Percentiles rank a stretch among this genome's conserved stretches.
These are phyloP conservation scores for Siphamia tubifer DNA, from an alignment of 2,113 vertebrate genomes.

Conservation along the genomic window DNA sequence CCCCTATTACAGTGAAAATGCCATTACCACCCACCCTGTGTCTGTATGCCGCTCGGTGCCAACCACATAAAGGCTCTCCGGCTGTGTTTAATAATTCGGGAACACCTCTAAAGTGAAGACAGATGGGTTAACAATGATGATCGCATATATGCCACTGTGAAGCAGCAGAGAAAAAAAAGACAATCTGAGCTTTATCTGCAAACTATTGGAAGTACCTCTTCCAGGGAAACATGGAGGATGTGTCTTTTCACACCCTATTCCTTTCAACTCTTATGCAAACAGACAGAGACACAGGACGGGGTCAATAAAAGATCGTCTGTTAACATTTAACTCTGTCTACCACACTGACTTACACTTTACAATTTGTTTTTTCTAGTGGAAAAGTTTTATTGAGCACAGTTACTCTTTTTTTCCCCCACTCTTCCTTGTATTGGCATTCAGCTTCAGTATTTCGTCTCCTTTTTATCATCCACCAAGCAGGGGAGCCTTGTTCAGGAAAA, in stretches of 20 bases:
- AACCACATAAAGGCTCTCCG: constrained; percentile 47
- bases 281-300: background rate
- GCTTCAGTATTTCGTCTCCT: background rate
- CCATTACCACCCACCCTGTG: constrained; percentile 42
- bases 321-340: constrained; percentile 32
- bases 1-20: constrained; percentile 48
- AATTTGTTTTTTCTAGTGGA: background rate
- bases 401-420: background rate
- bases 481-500: constrained; percentile 45
- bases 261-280: background rate
- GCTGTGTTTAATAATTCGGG: constrained; percentile 56
- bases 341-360: background rate
- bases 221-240: background rate
- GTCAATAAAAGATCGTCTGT: constrained; percentile 6
- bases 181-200: constrained; percentile 4
- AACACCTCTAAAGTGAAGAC: constrained; percentile 54
- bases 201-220: constrained; percentile 1
- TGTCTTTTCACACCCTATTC: constrained; percentile 7
- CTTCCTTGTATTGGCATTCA: background rate
- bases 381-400: background rate
- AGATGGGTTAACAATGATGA: constrained; percentile 52
- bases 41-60: constrained; percentile 35
- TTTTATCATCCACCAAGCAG: constrained; percentile 3
- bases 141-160: constrained; percentile 27
- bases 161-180: constrained; percentile 31